phyloP scores from a whole-genome alignment of 1,140 invertebrate species.

The Drosophila lacteicornis region DNA sequence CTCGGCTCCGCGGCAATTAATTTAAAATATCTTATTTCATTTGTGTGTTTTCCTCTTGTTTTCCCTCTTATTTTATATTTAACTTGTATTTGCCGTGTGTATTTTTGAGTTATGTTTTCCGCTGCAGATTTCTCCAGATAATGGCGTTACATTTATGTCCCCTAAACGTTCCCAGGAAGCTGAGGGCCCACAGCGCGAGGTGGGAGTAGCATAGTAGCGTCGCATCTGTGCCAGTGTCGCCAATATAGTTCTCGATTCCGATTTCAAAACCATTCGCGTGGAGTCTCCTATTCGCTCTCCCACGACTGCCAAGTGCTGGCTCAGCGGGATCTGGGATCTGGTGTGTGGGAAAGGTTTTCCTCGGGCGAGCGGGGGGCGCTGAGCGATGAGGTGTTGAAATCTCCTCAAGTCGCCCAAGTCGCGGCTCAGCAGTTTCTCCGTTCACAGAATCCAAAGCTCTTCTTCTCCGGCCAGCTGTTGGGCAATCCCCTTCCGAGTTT shows the following conservation, averaged over 20 bases:
- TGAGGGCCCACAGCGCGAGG: neutral
- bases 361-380: constrained; percentile 1
- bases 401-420: constrained; percentile 21
- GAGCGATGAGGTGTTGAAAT: constrained; percentile 58
- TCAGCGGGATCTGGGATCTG: constrained; percentile 39
- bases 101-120: constrained; percentile 82
- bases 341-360: constrained; percentile 17
- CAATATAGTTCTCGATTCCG: constrained; percentile 16
- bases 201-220: neutral
- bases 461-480: constrained; percentile 26
- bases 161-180: constrained; percentile 54
- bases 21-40: constrained; percentile 82
- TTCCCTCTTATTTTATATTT: constrained; percentile 56
- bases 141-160: constrained; percentile 78
- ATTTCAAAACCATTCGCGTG: constrained; percentile 55
- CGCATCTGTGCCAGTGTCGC: constrained; percentile 9
- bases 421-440: constrained; percentile 66
- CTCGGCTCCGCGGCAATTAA: constrained; percentile 59
- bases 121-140: constrained; percentile 76
- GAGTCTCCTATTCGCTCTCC: constrained; percentile 30
- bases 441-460: constrained; percentile 54
- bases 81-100: constrained; percentile 53
- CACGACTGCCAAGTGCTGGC: constrained; percentile 49
- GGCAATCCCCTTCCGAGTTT: constrained; percentile 13
- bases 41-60: constrained; percentile 52